A percentile compares a stretch with the other conserved stretches of the same genome.
These are phyloP conservation scores for Callyntrura sp. DNA, from an alignment of 2,888 invertebrate genomes.

Conservation along the genomic window DNA sequence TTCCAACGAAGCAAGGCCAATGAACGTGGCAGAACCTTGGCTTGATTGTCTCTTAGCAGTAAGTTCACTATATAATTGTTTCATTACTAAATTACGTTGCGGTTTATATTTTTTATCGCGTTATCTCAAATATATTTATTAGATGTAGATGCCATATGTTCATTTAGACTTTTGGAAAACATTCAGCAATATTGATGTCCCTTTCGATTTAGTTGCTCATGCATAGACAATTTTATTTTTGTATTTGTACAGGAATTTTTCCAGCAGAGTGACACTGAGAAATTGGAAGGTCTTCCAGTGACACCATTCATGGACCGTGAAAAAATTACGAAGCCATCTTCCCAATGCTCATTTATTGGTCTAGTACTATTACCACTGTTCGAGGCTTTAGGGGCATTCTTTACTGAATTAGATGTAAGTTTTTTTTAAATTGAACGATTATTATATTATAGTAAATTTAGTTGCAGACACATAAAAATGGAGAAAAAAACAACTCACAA, in stretches of 20 bases:
- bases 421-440: too few relatives aligned
- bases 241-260: slow-evolving; percentile 89
- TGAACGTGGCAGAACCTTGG: slow-evolving; percentile 94
- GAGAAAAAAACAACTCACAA: too few relatives aligned
- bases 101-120: too few relatives aligned
- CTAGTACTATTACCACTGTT: slow-evolving; percentile 92
- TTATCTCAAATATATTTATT: too few relatives aligned
- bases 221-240: too few relatives aligned
- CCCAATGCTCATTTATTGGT: slow-evolving; percentile 94
- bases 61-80: slow-evolving; percentile 73
- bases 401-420: slow-evolving; percentile 90
- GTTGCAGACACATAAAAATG: too few relatives aligned
- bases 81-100: slow-evolving; percentile 4
- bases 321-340: slow-evolving; percentile 93
- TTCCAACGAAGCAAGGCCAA: slow-evolving; percentile 93
- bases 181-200: too few relatives aligned
- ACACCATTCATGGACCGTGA: slow-evolving; percentile 95
- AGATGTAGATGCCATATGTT: too few relatives aligned
- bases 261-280: slow-evolving; percentile 93
- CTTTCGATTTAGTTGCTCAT: too few relatives aligned
- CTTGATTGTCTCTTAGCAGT: slow-evolving; percentile 90
- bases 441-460: too few relatives aligned
- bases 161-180: too few relatives aligned
- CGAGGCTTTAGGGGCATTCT: slow-evolving; percentile 91
- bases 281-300: slow-evolving; percentile 90